These are phyloP conservation scores for Bombyx mori DNA, from an alignment of 1,140 invertebrate species.

Conservation along the genomic window DNA sequence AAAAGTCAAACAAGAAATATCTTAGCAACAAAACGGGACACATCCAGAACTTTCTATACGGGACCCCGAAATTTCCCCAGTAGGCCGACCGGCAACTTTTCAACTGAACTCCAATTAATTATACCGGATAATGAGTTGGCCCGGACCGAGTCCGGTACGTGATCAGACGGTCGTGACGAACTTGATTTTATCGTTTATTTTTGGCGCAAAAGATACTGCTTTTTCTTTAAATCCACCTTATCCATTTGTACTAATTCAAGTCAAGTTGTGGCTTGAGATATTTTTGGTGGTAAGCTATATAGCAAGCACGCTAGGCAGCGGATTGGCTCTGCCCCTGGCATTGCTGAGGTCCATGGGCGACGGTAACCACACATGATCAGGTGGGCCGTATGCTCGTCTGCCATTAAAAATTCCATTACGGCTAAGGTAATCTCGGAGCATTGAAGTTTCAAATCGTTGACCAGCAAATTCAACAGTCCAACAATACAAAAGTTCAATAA, in stretches of 20 bases:
- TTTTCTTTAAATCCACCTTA: too few relatives aligned
- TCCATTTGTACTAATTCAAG: too few relatives aligned
- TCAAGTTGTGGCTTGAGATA: too few relatives aligned
- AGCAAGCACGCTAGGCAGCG: not conserved
- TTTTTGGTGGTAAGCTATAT: not conserved
- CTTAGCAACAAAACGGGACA: too few relatives aligned
- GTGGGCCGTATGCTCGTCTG: too few relatives aligned
- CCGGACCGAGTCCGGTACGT: constrained; percentile 11
- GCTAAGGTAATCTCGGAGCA: not conserved
- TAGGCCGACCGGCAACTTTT: constrained; percentile 38
- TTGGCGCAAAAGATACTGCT: too few relatives aligned
- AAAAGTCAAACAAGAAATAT: too few relatives aligned
- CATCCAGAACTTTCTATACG: too few relatives aligned
- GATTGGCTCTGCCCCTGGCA: too few relatives aligned
- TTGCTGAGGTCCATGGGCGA: too few relatives aligned
- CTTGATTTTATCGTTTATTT: too few relatives aligned
- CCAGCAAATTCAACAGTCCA: not conserved
- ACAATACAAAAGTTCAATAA: not conserved
- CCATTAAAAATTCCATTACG: not conserved
- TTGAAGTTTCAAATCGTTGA: not conserved
- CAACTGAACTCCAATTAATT: constrained; percentile 56
- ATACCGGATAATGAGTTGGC: constrained; percentile 52
- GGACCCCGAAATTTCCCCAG: constrained; percentile 23
- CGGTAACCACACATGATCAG: too few relatives aligned
- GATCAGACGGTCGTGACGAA: constrained; percentile 1